These are phyloP conservation scores for Brachyrhaphis roseni DNA, from an alignment of 2,797 vertebrate genomes.

Conservation along the genomic window DNA sequence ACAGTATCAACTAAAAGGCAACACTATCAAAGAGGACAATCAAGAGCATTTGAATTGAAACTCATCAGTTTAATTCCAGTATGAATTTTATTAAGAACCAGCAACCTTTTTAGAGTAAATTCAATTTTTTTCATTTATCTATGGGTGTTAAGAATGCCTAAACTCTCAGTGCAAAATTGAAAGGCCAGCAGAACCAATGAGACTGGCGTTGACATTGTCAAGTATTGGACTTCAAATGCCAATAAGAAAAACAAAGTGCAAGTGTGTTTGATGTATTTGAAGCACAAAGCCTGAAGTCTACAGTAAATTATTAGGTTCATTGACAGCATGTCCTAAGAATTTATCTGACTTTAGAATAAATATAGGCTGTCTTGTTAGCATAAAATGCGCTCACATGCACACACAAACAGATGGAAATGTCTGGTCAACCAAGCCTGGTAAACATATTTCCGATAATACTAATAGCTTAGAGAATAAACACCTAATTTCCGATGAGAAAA, in stretches of 20 bases:
- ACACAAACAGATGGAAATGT: slow-evolving; percentile 17
- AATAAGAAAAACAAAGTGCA: background rate
- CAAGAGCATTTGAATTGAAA: background rate
- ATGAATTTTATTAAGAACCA: background rate
- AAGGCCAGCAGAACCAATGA: background rate
- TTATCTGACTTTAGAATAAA: slow-evolving; percentile 56
- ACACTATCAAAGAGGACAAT: background rate
- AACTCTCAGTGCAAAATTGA: background rate
- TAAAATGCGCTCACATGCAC: background rate
- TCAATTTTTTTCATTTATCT: background rate
- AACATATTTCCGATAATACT: slow-evolving; percentile 55
- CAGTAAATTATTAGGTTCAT: slow-evolving; percentile 64
- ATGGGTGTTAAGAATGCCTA: background rate
- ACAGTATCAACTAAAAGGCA: background rate
- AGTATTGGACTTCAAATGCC: background rate
- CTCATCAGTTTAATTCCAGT: background rate
- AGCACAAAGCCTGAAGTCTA: slow-evolving; percentile 28
- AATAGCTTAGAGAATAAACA: slow-evolving; percentile 54
- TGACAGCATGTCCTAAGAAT: slow-evolving; percentile 47
- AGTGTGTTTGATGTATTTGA: slow-evolving; percentile 7
- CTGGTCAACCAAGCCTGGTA: slow-evolving; percentile 37
- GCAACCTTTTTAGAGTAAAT: background rate
- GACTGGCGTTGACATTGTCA: background rate
- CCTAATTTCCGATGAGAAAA: slow-evolving; percentile 49
- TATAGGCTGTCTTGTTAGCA: slow-evolving; percentile 52